Evolutionary conservation across 2,113 vertebrate genomes (phyloP).

Genomic region (Apteryx owenii): DNA sequence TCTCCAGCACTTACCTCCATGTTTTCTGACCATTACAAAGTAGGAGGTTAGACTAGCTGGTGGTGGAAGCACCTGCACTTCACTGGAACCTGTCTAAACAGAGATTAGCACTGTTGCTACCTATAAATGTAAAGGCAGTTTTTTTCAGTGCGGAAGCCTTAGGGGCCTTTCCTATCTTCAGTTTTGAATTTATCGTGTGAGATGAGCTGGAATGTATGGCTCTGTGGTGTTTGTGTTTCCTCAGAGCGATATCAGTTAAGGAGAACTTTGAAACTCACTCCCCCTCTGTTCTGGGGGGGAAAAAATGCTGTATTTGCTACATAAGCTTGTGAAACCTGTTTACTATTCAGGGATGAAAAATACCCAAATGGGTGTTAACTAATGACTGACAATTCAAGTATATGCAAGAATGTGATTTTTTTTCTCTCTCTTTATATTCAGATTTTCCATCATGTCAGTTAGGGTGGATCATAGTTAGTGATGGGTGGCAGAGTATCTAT

Average conservation of each 20-base stretch:
- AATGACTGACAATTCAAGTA: neutral
- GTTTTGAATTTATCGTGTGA: neutral
- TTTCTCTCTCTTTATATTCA: neutral
- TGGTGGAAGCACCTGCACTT: neutral
- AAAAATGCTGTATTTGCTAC: neutral
- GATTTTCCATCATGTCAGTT: neutral
- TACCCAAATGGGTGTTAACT: neutral
- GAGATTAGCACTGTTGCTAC: neutral
- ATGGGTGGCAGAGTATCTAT: neutral
- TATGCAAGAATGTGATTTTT: neutral
- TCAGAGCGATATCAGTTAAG: neutral
- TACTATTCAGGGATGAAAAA: neutral
- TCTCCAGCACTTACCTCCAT: neutral
- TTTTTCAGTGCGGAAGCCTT: neutral
- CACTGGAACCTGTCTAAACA: neutral
- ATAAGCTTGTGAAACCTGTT: neutral
- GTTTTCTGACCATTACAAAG: neutral
- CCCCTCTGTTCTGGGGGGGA: neutral
- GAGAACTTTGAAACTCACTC: neutral
- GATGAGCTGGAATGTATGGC: neutral
- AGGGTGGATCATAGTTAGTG: neutral
- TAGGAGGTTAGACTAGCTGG: neutral
- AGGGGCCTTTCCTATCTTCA: neutral
- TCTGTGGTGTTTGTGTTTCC: neutral
- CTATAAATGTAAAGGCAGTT: neutral